phyloP scores from a whole-genome alignment of 2,888 invertebrate species.

The Formica aserva region DNA sequence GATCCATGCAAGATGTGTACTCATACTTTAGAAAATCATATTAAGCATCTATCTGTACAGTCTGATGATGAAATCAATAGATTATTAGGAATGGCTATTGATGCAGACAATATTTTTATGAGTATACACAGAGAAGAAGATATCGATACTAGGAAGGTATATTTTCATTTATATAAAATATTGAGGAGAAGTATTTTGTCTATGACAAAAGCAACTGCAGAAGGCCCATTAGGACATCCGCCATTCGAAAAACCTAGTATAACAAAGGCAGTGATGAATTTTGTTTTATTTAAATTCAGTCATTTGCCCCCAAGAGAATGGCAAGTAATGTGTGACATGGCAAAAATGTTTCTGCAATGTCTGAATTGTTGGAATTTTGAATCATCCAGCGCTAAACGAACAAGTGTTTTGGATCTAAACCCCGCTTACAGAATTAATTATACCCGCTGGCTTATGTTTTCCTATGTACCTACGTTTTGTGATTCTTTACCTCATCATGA shows the following conservation, averaged over 20 bases:
- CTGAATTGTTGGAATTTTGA: constrained; percentile 98
- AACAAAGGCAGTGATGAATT: constrained; percentile 96
- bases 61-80: constrained; percentile 94
- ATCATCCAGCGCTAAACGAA: constrained; percentile 92
- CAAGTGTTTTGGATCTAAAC: constrained; percentile 92
- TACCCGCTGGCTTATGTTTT: constrained; percentile 97
- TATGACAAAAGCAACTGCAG: constrained; percentile 92
- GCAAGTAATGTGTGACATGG: constrained; percentile 94
- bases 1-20: constrained; percentile 95
- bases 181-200: constrained; percentile 95
- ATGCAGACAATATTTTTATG: constrained; percentile 97
- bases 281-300: constrained; percentile 95
- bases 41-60: constrained; percentile 92
- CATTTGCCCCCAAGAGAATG: constrained; percentile 90
- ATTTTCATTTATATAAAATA: constrained; percentile 95
- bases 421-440: constrained; percentile 96
- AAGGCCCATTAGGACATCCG: constrained; percentile 95
- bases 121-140: constrained; percentile 97
- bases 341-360: constrained; percentile 97
- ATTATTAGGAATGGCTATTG: constrained; percentile 95
- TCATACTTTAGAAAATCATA: constrained; percentile 93
- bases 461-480: constrained; percentile 98
- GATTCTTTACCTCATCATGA: constrained; percentile 96
- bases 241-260: constrained; percentile 98
- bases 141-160: constrained; percentile 96